Evolutionary conservation across 1,140 invertebrate genomes (phyloP), one percentile per base, ranked within the genome.

Genomic region (Cyrtorhinus lividipennis): DNA sequence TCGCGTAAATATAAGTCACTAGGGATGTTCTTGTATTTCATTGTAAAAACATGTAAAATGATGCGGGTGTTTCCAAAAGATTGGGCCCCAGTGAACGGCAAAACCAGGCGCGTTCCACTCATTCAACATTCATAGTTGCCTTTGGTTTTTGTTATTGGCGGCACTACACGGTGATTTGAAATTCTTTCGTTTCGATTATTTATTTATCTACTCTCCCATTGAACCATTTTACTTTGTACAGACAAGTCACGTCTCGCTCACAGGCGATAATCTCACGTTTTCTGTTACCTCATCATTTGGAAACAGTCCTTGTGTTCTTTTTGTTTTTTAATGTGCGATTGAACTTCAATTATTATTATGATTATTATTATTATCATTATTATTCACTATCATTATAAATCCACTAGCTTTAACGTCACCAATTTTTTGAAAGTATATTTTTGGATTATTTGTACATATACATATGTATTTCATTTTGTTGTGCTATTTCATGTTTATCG

Each of bases 251-350:
- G n/a, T n/a, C n/a, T n/a, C n/a, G n/a, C n/a, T n/a, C n/a, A n/a
- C n/a, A n/a, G n/a, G n/a, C n/a, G n/a, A n/a, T n/a, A 44, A 44
- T 22, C 18, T 22, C 48, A 5, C 20, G 48, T 53, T 53, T 53
- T 38, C 30, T 53, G 48, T 53, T 53, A 53, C 48, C 48, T 53
- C 20, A 53, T 53, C 48, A 53, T 53, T 53, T 53, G 48, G 48
- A 53, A 53, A 53, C 48, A 15, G 48, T 53, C 48, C 48, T 10
- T 53, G 10, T 22, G 48, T 53, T 8, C 15, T 38, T 38, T 38
- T 38, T 38, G n/a, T n/a, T n/a, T n/a, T n/a, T n/a, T n/a, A n/a
- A 44, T 44, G 38, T 44, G 38, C 8, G n/a, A 44, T 10, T 53
- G 18, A 53, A 53, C 30, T 38, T 38, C 15, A 38, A 38, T 38